Percentiles rank a stretch among this genome's conserved stretches.
These are phyloP conservation scores for Chionomys nivalis DNA, from an alignment of 2,113 vertebrate genomes.

Conservation along the genomic window DNA sequence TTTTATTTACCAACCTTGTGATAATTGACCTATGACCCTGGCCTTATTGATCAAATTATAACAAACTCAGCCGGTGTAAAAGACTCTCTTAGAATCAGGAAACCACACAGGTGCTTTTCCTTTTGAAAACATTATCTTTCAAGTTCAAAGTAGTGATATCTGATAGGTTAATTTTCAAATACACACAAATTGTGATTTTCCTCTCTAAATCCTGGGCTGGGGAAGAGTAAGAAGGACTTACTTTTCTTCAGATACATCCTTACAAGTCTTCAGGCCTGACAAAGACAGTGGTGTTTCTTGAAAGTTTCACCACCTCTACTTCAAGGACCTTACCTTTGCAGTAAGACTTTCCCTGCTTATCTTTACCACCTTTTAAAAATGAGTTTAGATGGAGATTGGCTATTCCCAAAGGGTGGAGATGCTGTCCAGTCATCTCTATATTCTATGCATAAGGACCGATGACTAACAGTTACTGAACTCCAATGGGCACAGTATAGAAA, in stretches of 20 bases:
- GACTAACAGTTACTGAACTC: not conserved
- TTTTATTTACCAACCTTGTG: slow-evolving; percentile 63
- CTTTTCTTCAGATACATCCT: not conserved
- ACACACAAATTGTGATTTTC: slow-evolving; percentile 36
- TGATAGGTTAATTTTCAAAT: slow-evolving; percentile 65
- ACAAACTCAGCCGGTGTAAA: slow-evolving; percentile 61
- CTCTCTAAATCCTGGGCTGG: not conserved
- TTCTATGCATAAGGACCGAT: not conserved
- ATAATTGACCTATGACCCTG: slow-evolving; percentile 65
- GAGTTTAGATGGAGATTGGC: not conserved
- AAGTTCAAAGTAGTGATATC: slow-evolving; percentile 42
- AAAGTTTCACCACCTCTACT: not conserved
- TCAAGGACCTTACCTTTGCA: not conserved
- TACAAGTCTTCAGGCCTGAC: not conserved
- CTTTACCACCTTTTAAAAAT: not conserved
- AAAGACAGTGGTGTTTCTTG: not conserved
- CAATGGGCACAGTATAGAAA: not conserved
- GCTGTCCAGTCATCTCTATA: not conserved
- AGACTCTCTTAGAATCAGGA: slow-evolving; percentile 57
- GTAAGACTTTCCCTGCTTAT: not conserved
- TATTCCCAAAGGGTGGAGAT: not conserved
- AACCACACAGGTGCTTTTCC: slow-evolving; percentile 52
- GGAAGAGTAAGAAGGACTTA: not conserved
- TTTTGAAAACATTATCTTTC: slow-evolving; percentile 59
- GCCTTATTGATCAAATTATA: slow-evolving; percentile 72